Evolutionary conservation across 2,797 vertebrate species (phyloP).

Genomic region (Lates japonicus): DNA sequence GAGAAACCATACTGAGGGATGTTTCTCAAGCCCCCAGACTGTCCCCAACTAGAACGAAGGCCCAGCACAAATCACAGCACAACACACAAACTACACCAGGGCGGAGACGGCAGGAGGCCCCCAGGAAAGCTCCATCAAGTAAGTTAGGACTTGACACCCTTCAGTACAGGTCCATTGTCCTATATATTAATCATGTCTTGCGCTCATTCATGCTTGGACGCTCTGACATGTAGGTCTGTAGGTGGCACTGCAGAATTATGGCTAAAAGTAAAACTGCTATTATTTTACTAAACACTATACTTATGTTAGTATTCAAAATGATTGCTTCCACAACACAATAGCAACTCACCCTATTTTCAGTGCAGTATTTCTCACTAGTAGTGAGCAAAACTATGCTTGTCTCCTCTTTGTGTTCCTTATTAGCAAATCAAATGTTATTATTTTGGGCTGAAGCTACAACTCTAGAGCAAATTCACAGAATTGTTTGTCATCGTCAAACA

Average conservation of each 20-base stretch:
- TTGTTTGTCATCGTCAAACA: background rate
- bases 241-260: background rate
- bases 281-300: background rate
- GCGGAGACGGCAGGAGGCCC: conserved; percentile 71
- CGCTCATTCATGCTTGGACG: background rate
- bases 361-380: background rate
- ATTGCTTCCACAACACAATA: background rate
- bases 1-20: conserved; percentile 87
- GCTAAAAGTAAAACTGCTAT: background rate
- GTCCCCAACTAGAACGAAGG: conserved; percentile 81
- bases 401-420: background rate
- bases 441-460: background rate
- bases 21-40: conserved; percentile 76
- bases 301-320: background rate
- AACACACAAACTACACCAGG: conserved; percentile 72
- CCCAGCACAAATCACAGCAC: conserved; percentile 64
- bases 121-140: conserved; percentile 87
- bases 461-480: background rate
- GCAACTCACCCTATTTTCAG: background rate
- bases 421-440: background rate
- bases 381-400: background rate
- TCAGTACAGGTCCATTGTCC: background rate
- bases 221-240: background rate
- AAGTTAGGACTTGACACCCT: conserved; percentile 35
- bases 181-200: background rate